Evolutionary conservation across 2,797 vertebrate genomes (phyloP).

Genomic region (Zenarchopterus dispar): DNA sequence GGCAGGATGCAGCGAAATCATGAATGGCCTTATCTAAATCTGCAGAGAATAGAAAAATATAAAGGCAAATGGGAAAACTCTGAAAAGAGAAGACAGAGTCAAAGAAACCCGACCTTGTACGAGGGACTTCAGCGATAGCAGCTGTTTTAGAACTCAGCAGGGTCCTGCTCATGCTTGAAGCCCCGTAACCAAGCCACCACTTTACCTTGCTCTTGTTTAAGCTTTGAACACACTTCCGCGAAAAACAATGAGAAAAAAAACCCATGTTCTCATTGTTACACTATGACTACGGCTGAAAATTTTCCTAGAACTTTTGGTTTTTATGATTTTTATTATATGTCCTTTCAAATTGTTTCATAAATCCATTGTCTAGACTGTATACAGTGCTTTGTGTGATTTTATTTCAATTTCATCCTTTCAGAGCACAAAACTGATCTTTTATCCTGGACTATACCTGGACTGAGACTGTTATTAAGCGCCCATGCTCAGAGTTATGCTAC

Average conservation of each 20-base stretch:
- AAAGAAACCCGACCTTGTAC: conserved; percentile 36
- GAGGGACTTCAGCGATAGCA: conserved; percentile 31
- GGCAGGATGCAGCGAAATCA: conserved; percentile 40
- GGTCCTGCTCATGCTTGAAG: conserved; percentile 25
- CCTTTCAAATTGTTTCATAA: too few relatives aligned
- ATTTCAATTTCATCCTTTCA: too few relatives aligned
- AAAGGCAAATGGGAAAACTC: conserved; percentile 34
- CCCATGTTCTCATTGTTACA: background rate
- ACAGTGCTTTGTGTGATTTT: too few relatives aligned
- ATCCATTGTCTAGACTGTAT: too few relatives aligned
- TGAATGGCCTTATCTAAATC: conserved; percentile 57
- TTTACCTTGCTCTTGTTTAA: background rate
- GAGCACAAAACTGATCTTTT: too few relatives aligned
- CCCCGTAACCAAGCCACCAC: conserved; percentile 38
- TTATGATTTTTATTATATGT: too few relatives aligned
- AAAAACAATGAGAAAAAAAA: conserved; percentile 4
- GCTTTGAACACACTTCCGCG: conserved; percentile 8
- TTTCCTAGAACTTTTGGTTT: too few relatives aligned
- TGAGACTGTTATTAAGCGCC: too few relatives aligned
- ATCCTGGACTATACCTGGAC: too few relatives aligned
- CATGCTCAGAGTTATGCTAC: too few relatives aligned
- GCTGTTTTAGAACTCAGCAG: conserved; percentile 5
- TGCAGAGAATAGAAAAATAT: conserved; percentile 57
- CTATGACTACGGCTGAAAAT: too few relatives aligned
- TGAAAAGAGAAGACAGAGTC: conserved; percentile 12